Conservation (phyloP, 2,113 vertebrate species). For the Cynopterus brachyotis region DNA sequence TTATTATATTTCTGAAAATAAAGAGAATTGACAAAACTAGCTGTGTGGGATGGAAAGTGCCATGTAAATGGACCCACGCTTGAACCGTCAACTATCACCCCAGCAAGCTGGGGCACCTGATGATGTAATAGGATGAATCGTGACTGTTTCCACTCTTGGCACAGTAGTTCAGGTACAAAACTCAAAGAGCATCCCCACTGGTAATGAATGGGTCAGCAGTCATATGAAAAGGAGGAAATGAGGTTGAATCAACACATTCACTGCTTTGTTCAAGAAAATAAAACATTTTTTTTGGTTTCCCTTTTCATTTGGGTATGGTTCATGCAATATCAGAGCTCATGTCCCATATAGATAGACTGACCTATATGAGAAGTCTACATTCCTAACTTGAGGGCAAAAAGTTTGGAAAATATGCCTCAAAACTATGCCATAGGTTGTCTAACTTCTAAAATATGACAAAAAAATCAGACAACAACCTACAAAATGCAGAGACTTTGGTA, state of each 20-base stretch:
- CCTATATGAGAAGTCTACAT: neutral
- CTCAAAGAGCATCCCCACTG: neutral
- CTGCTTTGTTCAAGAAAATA: neutral
- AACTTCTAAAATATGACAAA: neutral
- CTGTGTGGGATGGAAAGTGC: neutral
- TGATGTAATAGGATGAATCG: neutral
- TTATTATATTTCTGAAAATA: neutral
- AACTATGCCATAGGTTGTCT: neutral
- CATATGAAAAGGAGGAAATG: neutral
- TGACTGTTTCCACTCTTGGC: neutral
- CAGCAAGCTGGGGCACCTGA: neutral
- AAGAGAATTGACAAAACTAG: neutral
- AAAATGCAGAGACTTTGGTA: neutral
- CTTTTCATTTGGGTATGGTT: neutral
- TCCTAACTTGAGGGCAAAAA: neutral
- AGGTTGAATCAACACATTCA: neutral
- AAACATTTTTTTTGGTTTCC: neutral
- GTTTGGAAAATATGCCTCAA: neutral
- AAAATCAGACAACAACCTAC: neutral
- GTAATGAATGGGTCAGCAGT: neutral
- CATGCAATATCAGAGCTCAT: neutral
- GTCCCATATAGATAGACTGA: neutral
- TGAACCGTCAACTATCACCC: neutral
- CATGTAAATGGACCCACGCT: neutral
- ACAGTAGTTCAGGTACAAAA: neutral